Percentiles rank a stretch among this genome's conserved stretches.
These are phyloP conservation scores for Dicyrtoma fusca DNA, from an alignment of 2,888 invertebrate genomes.

Conservation along the genomic window DNA sequence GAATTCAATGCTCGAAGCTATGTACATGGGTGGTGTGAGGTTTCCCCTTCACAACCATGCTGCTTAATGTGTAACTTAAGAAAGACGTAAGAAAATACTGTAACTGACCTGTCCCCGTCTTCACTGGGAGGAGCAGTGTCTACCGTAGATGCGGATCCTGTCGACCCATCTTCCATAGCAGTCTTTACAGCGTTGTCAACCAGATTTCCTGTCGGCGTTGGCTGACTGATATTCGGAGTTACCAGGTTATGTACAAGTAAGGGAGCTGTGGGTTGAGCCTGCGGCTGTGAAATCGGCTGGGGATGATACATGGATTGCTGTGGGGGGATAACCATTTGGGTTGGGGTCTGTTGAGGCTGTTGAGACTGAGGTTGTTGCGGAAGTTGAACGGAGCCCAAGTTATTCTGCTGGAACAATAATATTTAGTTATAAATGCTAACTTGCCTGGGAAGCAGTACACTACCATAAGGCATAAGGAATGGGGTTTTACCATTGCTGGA, in stretches of 20 bases:
- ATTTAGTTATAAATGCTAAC: not conserved
- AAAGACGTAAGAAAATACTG: not conserved
- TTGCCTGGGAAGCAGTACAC: too few relatives aligned
- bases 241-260: constrained; percentile 2
- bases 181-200: constrained; percentile 25
- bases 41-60: too few relatives aligned
- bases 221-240: constrained; percentile 1
- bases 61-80: too few relatives aligned
- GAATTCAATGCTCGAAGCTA: too few relatives aligned
- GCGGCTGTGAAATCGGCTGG: not conserved
- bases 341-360: not conserved
- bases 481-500: constrained; percentile 11
- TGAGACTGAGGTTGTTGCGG: not conserved
- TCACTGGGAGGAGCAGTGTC: constrained; percentile 30
- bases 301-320: constrained; percentile 4
- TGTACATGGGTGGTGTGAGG: too few relatives aligned
- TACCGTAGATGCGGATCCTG: constrained; percentile 8
- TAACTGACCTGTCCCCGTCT: constrained; percentile 28
- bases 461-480: too few relatives aligned
- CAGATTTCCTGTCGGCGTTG: constrained; percentile 18
- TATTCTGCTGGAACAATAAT: not conserved
- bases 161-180: constrained; percentile 25
- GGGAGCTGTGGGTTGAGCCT: not conserved
- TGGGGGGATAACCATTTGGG: not conserved
- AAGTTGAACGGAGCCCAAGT: not conserved